Evolutionary conservation across 2,888 invertebrate species (phyloP), one percentile per base, ranked within the genome.

Genomic region (Nudaria mundana): DNA sequence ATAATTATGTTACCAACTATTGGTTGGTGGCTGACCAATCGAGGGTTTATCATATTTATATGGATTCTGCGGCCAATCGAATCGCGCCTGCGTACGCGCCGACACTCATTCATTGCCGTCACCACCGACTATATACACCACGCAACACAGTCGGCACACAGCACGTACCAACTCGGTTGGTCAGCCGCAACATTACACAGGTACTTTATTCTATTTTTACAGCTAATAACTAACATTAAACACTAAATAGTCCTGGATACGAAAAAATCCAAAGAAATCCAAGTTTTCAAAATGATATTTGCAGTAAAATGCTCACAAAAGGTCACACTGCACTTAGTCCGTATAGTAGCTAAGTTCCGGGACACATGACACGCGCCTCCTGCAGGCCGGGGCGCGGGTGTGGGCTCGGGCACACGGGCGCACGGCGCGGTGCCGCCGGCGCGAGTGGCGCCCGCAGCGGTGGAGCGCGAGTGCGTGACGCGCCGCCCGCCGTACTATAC

Each of bases 11-110:
- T 20, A 43, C 37, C 34, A 49, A 40, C 51, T 48, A 60, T 58
- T 56, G 57, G 61, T 28, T 48, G 37, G 23, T 30, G 25, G 30
- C 26, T 34, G 37, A 42, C 58, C 61, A 56, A 59, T 59, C 44
- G 40, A 40, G 52, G 30, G 36, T 48, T n/a, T 47, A 44, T 41
- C 11, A 29, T 35, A 37, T 37, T 42, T 39, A 47, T 23, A 28
- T 37, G 33, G 36, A 43, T 41, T 35, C 39, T 16, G 26, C 36
- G 18, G 18, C 44, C 48, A 59, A 57, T 48, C 6, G 30, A 44
- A 24, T n/a, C 18, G n/a, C 20, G 12, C n/a, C n/a, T n/a, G 33
- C 37, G 22, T 25, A 22, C 18, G 10, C 29, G 20, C 11, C n/a
- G n/a, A 16, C n/a, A 8, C n/a, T n/a, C 35, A 40, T 28, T 36